phyloP scores from a whole-genome alignment of 2,888 invertebrate species.

The Nephrotoma flavescens region DNA sequence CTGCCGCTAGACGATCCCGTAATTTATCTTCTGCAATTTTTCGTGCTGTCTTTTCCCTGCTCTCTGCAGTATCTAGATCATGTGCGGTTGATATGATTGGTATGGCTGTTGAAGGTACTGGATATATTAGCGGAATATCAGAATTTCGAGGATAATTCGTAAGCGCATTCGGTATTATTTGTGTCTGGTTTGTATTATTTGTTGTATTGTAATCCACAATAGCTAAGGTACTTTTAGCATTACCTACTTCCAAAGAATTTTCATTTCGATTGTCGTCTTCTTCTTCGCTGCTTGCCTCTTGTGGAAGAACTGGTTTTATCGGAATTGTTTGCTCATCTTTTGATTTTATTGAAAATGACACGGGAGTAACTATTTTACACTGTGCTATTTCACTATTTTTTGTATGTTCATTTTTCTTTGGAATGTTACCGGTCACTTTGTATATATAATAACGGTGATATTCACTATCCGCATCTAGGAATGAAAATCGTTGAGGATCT shows the following conservation, averaged over 20 bases:
- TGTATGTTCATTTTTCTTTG: slow-evolving; percentile 11
- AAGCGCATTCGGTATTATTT: slow-evolving; percentile 10
- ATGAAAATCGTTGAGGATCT: slow-evolving; percentile 75
- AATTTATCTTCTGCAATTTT: slow-evolving; percentile 39
- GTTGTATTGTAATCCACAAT: neutral
- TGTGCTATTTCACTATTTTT: neutral
- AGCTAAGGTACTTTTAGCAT: neutral
- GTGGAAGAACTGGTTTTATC: slow-evolving; percentile 58
- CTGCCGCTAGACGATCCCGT: slow-evolving; percentile 41
- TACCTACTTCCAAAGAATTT: neutral
- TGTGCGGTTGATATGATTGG: slow-evolving; percentile 10
- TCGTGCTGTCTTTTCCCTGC: slow-evolving; percentile 13
- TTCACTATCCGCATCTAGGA: slow-evolving; percentile 60
- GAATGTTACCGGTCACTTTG: slow-evolving; percentile 30
- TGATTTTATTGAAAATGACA: slow-evolving; percentile 72
- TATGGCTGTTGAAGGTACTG: slow-evolving; percentile 2
- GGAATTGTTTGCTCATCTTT: slow-evolving; percentile 54
- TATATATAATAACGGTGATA: slow-evolving; percentile 71
- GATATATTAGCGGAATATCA: neutral
- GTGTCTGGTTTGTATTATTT: neutral
- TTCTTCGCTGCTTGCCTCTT: slow-evolving; percentile 62
- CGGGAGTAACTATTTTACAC: slow-evolving; percentile 37
- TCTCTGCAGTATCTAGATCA: slow-evolving; percentile 5
- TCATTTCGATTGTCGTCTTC: slow-evolving; percentile 21
- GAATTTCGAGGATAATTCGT: neutral